Base-by-base conservation (phyloP, 2,888 invertebrate species). In the Emmelina monodactyla region DNA sequence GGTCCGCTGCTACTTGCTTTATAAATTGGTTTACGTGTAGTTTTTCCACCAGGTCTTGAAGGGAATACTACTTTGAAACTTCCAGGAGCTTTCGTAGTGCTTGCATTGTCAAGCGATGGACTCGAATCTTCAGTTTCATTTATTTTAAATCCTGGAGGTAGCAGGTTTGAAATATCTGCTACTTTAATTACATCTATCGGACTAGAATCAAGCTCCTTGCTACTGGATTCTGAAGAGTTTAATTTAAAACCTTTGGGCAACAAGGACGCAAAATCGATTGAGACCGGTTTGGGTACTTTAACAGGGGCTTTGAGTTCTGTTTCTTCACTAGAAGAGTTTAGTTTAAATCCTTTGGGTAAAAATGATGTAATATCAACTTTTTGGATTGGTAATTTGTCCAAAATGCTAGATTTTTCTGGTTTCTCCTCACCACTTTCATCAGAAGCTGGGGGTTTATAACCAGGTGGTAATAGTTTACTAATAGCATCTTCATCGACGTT, bases 11-110 rank as follows among this genome's bases (percentile, higher is more conserved):
- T 71, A 2, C 46, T 60, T 16, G 59, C 45, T n/a, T n/a, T n/a
- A n/a, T n/a, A n/a, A 41, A 57, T 53, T 10, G 83, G 65, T 50
- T 79, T 82, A 0, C 86, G 78, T 4, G 88, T 86, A 1, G 85
- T 79, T 64, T 88, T 88, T 34, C 84, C 75, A 25, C 88, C 90
- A 1, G 91, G 85, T 53, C 91, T 82, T 42, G 89, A 91, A 0
- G 93, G 92, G 49, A 92, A 93, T 1, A 91, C 88, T 7, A 92
- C 63, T 64, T 90, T 91, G 11, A 85, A 78, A 2, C 83, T 72
- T 14, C 82, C 67, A 10, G 79, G 60, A 16, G 80, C 57, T 42
- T 78, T 82, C 0, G 78, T 70, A 2, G 80, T 60, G 13, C 58
- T 47, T 22, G 53, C 12, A 19, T 19, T 19, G 5, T 19, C 19